Evolutionary conservation across 2,113 vertebrate genomes (phyloP).

Genomic region (Mixornis gularis): DNA sequence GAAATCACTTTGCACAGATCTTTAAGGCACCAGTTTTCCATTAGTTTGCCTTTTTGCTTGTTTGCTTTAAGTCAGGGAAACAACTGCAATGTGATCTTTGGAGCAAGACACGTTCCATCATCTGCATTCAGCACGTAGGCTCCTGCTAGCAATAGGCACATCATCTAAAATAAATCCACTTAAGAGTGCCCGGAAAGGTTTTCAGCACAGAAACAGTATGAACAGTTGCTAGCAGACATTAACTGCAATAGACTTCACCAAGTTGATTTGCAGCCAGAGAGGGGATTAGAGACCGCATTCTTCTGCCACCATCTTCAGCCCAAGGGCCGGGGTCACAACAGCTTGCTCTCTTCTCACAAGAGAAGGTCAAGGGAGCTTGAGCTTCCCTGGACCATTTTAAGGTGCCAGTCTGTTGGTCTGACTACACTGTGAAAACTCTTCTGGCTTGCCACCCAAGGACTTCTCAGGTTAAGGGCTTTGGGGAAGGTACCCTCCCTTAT

Average conservation of each 20-base stretch:
- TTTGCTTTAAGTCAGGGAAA: not conserved
- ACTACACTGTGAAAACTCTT: not conserved
- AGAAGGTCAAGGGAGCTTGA: not conserved
- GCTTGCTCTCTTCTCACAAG: not conserved
- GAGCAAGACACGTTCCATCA: not conserved
- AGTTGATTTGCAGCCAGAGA: slow-evolving; percentile 22
- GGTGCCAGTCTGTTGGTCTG: not conserved
- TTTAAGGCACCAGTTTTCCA: not conserved
- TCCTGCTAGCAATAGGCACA: not conserved
- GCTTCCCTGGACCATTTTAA: not conserved
- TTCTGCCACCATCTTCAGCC: not conserved
- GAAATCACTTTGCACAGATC: not conserved
- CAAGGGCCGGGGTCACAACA: not conserved
- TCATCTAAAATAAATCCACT: slow-evolving; percentile 37
- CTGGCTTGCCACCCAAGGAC: not conserved
- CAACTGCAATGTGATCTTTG: slow-evolving; percentile 32
- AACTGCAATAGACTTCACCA: slow-evolving; percentile 25
- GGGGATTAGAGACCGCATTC: slow-evolving; percentile 14
- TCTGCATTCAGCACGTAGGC: slow-evolving; percentile 31
- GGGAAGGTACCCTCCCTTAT: not conserved
- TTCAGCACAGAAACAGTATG: not conserved
- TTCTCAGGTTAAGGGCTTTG: not conserved
- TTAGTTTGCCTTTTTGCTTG: not conserved
- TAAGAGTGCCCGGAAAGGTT: not conserved
- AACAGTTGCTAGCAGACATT: slow-evolving; percentile 43